A percentile compares a stretch with the other conserved stretches of the same genome.
These are phyloP conservation scores for Eueremaeus valkanovi DNA, from an alignment of 2,888 invertebrate species.

Conservation along the genomic window DNA sequence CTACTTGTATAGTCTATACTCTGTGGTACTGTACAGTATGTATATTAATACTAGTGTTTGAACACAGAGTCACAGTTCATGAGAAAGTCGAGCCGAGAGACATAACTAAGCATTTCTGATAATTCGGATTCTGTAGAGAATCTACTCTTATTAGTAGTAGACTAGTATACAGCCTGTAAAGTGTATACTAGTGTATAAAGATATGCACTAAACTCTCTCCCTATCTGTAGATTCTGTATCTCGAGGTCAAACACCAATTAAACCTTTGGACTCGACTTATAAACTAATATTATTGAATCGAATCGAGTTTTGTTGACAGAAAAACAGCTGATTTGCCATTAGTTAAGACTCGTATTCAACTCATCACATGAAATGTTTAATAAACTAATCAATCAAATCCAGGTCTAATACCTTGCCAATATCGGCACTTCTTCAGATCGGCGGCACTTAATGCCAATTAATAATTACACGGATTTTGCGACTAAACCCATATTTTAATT, in stretches of 20 bases:
- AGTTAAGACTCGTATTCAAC: not conserved
- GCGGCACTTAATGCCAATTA: not conserved
- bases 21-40: too few species aligned
- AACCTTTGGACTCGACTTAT: conserved; percentile 27
- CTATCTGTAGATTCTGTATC: not conserved
- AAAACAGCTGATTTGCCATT: conserved; percentile 9
- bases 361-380: not conserved
- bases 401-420: not conserved
- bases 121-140: not conserved
- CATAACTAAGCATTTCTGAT: not conserved
- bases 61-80: conserved; percentile 18
- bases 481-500: not conserved
- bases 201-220: too few species aligned
- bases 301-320: not conserved
- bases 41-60: too few species aligned
- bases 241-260: conserved; percentile 3
- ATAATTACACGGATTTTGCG: not conserved
- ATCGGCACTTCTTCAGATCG: not conserved
- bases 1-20: too few species aligned
- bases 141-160: too few species aligned
- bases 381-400: not conserved
- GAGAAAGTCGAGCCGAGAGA: not conserved
- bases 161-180: too few species aligned
- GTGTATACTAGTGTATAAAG: too few species aligned
- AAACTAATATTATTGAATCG: conserved; percentile 3